Conservation (phyloP, 2,888 invertebrate genomes). For the Dicyrtomina minuta region DNA sequence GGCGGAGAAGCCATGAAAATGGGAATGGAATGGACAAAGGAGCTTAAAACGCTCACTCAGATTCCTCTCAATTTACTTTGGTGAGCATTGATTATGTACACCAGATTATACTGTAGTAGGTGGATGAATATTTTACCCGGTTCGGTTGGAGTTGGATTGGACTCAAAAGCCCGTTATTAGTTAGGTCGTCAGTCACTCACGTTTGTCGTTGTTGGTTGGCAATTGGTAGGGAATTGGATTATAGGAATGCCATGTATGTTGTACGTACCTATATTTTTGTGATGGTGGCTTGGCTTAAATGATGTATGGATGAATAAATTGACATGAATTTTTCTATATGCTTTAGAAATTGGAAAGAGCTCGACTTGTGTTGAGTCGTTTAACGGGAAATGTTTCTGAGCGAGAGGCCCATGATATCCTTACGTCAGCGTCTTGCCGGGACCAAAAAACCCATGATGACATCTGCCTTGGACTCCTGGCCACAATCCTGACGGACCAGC, state of each 20-base stretch:
- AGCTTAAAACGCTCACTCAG: constrained; percentile 34
- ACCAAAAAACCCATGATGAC: constrained; percentile 81
- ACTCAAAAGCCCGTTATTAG: too few species aligned
- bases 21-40: constrained; percentile 17
- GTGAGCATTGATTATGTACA: too few species aligned
- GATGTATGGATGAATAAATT: neutral
- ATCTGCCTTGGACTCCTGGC: constrained; percentile 87
- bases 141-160: too few species aligned
- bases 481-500: constrained; percentile 82
- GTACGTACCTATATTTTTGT: neutral
- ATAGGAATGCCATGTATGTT: too few species aligned
- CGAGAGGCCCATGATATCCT: constrained; percentile 91
- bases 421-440: constrained; percentile 84
- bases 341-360: constrained; percentile 87
- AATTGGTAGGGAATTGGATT: too few species aligned
- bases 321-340: neutral
- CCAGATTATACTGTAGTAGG: too few species aligned
- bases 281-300: neutral
- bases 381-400: constrained; percentile 81
- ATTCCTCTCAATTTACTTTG: constrained; percentile 51
- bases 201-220: too few species aligned
- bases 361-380: constrained; percentile 71
- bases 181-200: too few species aligned
- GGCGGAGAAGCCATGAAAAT: constrained; percentile 38
- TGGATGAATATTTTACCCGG: too few species aligned